phyloP scores from a whole-genome alignment of 2,797 vertebrate genomes.

The Peromyscus eremicus region DNA sequence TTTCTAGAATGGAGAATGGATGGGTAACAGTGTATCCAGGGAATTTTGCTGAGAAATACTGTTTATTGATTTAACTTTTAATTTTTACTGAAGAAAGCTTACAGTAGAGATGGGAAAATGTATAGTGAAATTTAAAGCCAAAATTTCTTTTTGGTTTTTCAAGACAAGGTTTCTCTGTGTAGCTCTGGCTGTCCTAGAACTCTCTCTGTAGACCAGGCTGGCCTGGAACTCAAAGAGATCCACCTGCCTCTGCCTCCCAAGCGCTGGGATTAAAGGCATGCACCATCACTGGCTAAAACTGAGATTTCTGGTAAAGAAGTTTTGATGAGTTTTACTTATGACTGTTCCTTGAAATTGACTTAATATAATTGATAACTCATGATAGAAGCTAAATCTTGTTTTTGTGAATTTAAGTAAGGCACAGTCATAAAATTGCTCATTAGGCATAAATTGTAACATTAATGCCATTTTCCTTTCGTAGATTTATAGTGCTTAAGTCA shows the following conservation, averaged over 20 bases:
- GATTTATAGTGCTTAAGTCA: slow-evolving; percentile 17
- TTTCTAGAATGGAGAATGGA: not conserved
- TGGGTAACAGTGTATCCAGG: not conserved
- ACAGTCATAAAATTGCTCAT: not conserved
- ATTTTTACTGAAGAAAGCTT: slow-evolving; percentile 13
- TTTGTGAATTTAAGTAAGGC: not conserved
- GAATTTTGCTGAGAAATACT: not conserved
- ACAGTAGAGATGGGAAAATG: slow-evolving; percentile 5
- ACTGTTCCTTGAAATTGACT: slow-evolving; percentile 17
- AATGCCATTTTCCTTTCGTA: not conserved
- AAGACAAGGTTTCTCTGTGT: not conserved
- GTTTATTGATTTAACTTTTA: slow-evolving; percentile 17
- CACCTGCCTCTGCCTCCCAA: not conserved
- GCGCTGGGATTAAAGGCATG: not conserved
- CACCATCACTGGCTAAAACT: not conserved
- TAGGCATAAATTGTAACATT: not conserved
- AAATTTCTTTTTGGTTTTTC: not conserved
- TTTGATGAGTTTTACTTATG: slow-evolving; percentile 36
- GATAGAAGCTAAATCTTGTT: slow-evolving; percentile 10
- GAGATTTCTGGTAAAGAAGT: slow-evolving; percentile 26
- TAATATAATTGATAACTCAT: slow-evolving; percentile 28
- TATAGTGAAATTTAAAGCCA: not conserved
- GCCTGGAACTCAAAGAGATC: not conserved
- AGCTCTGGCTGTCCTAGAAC: not conserved
- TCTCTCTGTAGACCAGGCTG: not conserved